These are phyloP conservation scores for Phenganax stokvisi DNA, from an alignment of 92 coral and sea anemone genomes.

Conservation along the genomic window DNA sequence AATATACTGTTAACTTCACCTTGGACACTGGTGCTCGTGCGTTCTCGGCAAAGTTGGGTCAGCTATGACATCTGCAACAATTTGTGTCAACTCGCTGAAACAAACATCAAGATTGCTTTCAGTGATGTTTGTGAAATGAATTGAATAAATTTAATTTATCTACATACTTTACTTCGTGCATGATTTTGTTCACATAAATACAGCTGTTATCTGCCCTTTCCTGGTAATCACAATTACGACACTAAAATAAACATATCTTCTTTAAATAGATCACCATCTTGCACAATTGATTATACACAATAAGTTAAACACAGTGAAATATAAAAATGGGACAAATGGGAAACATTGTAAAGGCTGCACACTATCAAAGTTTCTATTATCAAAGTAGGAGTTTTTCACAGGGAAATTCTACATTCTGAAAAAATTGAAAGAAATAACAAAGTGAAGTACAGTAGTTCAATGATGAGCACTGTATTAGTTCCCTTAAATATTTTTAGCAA, in stretches of 20 bases:
- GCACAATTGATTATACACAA: background rate
- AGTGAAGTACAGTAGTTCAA: too few species aligned
- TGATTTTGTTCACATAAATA: constrained; percentile 94
- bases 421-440: too few species aligned
- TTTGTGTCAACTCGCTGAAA: constrained; percentile 91
- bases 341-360: too few species aligned
- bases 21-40: constrained; percentile 86
- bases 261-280: background rate
- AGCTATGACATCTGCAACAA: constrained; percentile 92
- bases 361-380: too few species aligned
- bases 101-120: background rate
- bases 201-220: constrained; percentile 93
- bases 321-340: too few species aligned
- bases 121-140: background rate
- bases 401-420: too few species aligned
- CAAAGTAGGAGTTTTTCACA: too few species aligned
- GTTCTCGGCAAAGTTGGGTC: constrained; percentile 97
- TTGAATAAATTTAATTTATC: background rate
- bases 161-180: constrained; percentile 98
- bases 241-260: constrained; percentile 45
- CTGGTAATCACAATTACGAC: constrained; percentile 97
- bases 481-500: too few species aligned
- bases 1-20: constrained; percentile 38
- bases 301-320: too few species aligned
- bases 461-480: too few species aligned